Base-by-base conservation (phyloP, 2,888 invertebrate species). In the Nemotelus pantherinus region DNA sequence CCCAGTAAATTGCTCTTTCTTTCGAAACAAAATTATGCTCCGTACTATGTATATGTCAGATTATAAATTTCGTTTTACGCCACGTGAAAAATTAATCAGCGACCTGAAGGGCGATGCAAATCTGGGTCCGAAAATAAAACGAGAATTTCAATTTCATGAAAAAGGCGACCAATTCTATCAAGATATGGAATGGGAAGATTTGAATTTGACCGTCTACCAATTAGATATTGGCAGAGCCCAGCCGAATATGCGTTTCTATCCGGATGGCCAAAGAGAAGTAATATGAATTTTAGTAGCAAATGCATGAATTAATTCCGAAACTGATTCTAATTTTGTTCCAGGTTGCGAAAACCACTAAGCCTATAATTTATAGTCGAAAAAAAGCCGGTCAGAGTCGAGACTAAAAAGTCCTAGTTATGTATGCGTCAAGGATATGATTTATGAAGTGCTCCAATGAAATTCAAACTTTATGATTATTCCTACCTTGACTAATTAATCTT, bases 41-140 rank as follows among this genome's bases (percentile, higher is more conserved):
- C 67, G 70, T 2, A 75, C 79, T 25, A 50, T 25, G 10, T 78
- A 77, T 68, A 80, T 80, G 79, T 65, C 58, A 5, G 78, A 80
- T n/a, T 77, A 65, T 50, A 58, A 48, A 41, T 78, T 76, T 55
- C 45, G 53, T n/a, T 63, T 47, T 70, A 9, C 44, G 7, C 63
- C 65, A 25, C 65, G 39, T 7, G 71, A 70, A 74, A 48, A 78
- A 43, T 74, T 76, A 7, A 74, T 63, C 5, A 63, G 53, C 48
- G 48, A 76, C 55, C 44, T 53, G n/a, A 55, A 50, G 57, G 3
- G 41, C 1, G 45, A n/a, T 45, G 60, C 68, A 48, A 48, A 44
- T n/a, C 48, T n/a, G 3, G 58, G 71, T 4, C 39, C 53, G 43
- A 58, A 63, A 71, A 64, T 50, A 2, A 74, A 53, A 50, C n/a